Conservation (phyloP, 1,140 invertebrate species). For the Drosophila ogumai region DNA sequence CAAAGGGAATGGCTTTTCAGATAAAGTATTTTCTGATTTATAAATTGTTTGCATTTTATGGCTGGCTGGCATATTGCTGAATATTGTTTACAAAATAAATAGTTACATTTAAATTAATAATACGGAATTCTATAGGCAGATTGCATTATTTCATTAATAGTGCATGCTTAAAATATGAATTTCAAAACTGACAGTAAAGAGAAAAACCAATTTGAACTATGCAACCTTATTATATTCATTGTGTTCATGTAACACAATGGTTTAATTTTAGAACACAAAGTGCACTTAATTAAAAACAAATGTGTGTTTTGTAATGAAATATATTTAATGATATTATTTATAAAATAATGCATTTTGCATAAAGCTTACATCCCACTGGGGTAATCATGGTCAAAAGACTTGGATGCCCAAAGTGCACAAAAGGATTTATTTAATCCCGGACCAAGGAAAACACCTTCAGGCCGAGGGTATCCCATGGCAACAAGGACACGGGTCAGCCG, state of each 20-base stretch:
- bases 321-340: neutral
- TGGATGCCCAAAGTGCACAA: neutral
- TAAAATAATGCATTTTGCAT: neutral
- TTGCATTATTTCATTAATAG: too few relatives aligned
- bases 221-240: neutral
- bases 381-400: neutral
- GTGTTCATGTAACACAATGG: neutral
- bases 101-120: neutral
- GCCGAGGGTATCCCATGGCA: neutral
- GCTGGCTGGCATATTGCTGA: neutral
- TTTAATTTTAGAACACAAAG: neutral
- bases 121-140: too few relatives aligned
- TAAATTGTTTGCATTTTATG: neutral
- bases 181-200: too few relatives aligned
- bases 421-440: slow-evolving; percentile 9
- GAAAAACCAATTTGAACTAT: too few relatives aligned
- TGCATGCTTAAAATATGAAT: too few relatives aligned
- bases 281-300: neutral
- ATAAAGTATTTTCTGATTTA: neutral
- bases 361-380: neutral
- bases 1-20: neutral
- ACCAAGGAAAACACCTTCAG: neutral
- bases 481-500: neutral
- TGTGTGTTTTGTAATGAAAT: too few relatives aligned
- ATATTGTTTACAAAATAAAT: neutral